These are phyloP conservation scores for Drosophila leonis DNA, from an alignment of 2,888 invertebrate species.

Conservation along the genomic window DNA sequence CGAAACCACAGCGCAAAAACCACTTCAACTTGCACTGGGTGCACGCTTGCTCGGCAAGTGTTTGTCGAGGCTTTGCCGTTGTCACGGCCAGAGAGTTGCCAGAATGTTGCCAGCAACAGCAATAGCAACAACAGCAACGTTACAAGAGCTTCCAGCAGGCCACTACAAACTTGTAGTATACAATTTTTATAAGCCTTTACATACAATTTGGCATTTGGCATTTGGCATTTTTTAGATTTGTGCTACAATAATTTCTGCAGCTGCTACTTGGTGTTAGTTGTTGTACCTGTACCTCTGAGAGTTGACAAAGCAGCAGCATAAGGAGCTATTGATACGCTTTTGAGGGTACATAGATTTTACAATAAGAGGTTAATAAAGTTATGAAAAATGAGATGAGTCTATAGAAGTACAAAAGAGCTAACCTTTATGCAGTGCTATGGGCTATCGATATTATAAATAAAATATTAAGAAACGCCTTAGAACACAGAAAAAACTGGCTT, in stretches of 20 bases:
- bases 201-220: conserved; percentile 53
- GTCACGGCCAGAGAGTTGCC: conserved; percentile 63
- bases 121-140: conserved; percentile 40
- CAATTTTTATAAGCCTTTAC: conserved; percentile 58
- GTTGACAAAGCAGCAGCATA: not conserved
- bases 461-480: no score
- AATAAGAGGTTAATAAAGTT: not conserved
- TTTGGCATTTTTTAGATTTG: conserved; percentile 46
- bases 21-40: conserved; percentile 72
- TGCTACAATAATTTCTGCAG: conserved; percentile 4
- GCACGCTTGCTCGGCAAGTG: conserved; percentile 46
- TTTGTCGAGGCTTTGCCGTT: conserved; percentile 53
- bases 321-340: not conserved
- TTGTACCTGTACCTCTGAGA: no score
- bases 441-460: no score
- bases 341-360: not conserved
- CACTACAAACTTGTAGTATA: conserved; percentile 57
- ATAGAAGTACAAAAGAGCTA: not conserved
- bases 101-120: conserved; percentile 57
- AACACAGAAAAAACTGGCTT: no score
- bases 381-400: not conserved
- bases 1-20: conserved; percentile 78
- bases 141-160: conserved; percentile 8
- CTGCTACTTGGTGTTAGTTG: not conserved
- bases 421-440: no score